Evolutionary conservation across 2,888 invertebrate genomes (phyloP).

Genomic region (Standfussiana lucernea): DNA sequence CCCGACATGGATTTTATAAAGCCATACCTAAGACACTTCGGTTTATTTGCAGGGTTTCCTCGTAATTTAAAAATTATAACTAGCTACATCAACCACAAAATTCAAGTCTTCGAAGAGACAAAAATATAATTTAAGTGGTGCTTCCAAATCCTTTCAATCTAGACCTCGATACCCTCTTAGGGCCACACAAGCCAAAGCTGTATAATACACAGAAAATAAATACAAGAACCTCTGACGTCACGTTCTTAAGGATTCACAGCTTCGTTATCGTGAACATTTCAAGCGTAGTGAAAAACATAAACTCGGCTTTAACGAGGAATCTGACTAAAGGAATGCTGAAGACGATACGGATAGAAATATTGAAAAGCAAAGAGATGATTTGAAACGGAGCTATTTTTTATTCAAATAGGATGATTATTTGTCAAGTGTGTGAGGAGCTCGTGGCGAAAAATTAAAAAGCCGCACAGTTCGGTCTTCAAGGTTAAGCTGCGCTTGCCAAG

Average conservation of each 20-base stretch:
- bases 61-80: background rate
- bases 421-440: background rate
- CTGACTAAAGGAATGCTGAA: conserved; percentile 32
- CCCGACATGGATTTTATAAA: background rate
- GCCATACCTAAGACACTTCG: background rate
- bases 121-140: conserved; percentile 12
- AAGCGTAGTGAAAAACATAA: conserved; percentile 52
- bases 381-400: background rate
- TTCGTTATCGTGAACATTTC: conserved; percentile 58
- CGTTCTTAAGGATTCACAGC: conserved; percentile 37
- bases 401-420: background rate
- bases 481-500: too few relatives aligned
- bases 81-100: background rate
- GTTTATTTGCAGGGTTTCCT: background rate
- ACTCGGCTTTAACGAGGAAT: conserved; percentile 41
- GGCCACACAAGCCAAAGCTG: conserved; percentile 8
- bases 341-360: conserved; percentile 28
- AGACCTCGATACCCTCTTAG: background rate
- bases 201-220: conserved; percentile 24
- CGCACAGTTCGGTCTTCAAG: too few relatives aligned
- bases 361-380: conserved; percentile 27
- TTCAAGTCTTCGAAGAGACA: too few relatives aligned
- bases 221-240: background rate
- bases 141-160: background rate
- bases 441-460: too few relatives aligned